Conservation (phyloP, 30 jellyfish, hydroid and myxozoan species). For the Clytia hemisphaerica region DNA sequence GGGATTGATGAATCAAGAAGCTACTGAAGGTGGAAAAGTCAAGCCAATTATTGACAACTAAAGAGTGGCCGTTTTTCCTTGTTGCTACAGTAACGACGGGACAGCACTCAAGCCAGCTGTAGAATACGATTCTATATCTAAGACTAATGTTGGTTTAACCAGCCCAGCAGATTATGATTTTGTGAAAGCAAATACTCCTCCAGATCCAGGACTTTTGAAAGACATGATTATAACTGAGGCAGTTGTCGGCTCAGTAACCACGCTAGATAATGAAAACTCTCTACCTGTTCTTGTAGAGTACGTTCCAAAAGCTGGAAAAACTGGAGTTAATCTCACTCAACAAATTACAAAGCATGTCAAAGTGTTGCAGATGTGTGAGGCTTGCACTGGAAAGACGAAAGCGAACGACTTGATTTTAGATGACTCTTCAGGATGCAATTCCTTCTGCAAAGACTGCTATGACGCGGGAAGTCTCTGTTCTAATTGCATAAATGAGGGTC, state of each 20-base stretch:
- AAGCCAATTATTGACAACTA: too few relatives aligned
- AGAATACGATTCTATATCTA: too few relatives aligned
- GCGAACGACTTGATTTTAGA: conserved; percentile 1
- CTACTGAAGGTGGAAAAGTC: too few relatives aligned
- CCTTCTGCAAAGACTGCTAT: background rate
- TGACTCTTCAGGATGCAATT: background rate
- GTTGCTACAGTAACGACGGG: too few relatives aligned
- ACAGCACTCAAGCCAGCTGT: too few relatives aligned
- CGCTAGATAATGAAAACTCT: conserved; percentile 2
- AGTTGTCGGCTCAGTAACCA: too few relatives aligned
- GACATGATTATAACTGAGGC: too few relatives aligned
- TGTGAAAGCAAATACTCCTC: conserved; percentile 6
- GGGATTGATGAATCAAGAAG: too few relatives aligned
- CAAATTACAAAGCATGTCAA: background rate
- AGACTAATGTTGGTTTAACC: too few relatives aligned
- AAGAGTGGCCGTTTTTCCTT: too few relatives aligned
- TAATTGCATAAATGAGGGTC: conserved; percentile 1
- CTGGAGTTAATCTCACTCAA: background rate
- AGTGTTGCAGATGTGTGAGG: background rate
- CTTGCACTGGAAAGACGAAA: background rate
- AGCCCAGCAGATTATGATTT: background rate
- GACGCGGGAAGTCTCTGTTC: background rate
- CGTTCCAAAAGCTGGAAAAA: conserved; percentile 8
- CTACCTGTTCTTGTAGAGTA: conserved; percentile 24
- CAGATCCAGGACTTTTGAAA: conserved; percentile 4